Evolutionary conservation across 2,113 vertebrate species (phyloP).

Genomic region (Propithecus coquereli): DNA sequence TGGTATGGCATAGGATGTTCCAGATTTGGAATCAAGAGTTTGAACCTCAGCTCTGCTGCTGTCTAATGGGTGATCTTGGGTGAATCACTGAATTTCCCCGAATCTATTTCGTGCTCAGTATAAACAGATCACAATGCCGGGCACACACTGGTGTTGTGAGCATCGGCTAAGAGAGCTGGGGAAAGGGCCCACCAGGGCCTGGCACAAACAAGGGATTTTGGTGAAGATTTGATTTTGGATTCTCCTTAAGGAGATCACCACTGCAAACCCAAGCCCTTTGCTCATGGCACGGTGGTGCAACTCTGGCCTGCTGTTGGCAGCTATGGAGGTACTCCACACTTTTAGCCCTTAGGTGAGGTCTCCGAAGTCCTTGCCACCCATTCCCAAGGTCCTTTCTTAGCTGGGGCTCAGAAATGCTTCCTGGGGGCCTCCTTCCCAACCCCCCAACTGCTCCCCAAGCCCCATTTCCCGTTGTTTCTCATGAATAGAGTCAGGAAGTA

Average conservation of each 20-base stretch:
- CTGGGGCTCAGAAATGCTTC: neutral
- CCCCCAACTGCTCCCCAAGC: accelerated
- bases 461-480: neutral
- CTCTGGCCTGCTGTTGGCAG: neutral
- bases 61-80: neutral
- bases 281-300: neutral
- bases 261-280: neutral
- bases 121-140: too few species aligned
- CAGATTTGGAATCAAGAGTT: neutral
- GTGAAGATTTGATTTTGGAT: neutral
- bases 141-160: accelerated
- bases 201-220: neutral
- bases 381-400: neutral
- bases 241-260: neutral
- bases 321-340: neutral
- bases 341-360: neutral
- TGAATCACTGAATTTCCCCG: accelerated
- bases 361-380: neutral
- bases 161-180: too few species aligned
- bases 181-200: accelerated
- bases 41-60: neutral
- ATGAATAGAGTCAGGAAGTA: neutral
- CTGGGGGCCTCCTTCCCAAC: neutral
- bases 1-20: neutral
- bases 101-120: neutral